Evolutionary conservation across 1,140 invertebrate species (phyloP).

Genomic region (Achatina immaculata): DNA sequence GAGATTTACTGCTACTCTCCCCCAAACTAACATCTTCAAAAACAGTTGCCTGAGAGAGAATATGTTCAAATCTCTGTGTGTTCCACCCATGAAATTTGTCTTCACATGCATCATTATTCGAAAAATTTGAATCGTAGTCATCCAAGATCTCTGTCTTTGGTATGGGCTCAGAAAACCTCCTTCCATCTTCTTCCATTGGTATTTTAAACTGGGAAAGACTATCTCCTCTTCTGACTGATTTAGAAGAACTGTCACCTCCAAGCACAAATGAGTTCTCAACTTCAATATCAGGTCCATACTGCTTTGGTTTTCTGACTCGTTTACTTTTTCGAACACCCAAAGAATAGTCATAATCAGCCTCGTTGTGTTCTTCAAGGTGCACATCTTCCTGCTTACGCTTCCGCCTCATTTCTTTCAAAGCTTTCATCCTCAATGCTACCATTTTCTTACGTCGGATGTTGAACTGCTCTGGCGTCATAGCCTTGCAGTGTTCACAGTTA

Average conservation of each 20-base stretch:
- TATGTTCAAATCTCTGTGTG: conserved; percentile 26
- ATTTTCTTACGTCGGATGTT: conserved; percentile 31
- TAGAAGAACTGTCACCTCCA: neutral
- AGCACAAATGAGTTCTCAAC: conserved; percentile 15
- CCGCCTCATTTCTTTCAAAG: conserved; percentile 31
- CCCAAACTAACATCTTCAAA: conserved; percentile 27
- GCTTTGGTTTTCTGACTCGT: conserved; percentile 22
- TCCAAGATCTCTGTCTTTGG: conserved; percentile 23
- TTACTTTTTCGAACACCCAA: conserved; percentile 28
- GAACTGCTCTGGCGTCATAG: conserved; percentile 30
- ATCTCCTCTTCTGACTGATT: neutral
- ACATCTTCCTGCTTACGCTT: conserved; percentile 19
- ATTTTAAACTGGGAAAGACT: neutral
- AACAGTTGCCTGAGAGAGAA: conserved; percentile 25
- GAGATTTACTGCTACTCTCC: neutral
- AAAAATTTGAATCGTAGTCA: neutral
- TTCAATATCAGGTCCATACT: conserved; percentile 29
- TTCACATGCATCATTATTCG: neutral
- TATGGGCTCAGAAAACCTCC: neutral
- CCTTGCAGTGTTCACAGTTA: conserved; percentile 26
- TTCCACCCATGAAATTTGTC: neutral
- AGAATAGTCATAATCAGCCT: conserved; percentile 18
- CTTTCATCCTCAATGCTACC: conserved; percentile 34
- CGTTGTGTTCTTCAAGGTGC: neutral
- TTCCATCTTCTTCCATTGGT: conserved; percentile 6